A percentile compares a stretch with the other conserved stretches of the same genome.
These are phyloP conservation scores for Greenwoodochromis staneri DNA, from an alignment of 2,113 vertebrate genomes.

Conservation along the genomic window DNA sequence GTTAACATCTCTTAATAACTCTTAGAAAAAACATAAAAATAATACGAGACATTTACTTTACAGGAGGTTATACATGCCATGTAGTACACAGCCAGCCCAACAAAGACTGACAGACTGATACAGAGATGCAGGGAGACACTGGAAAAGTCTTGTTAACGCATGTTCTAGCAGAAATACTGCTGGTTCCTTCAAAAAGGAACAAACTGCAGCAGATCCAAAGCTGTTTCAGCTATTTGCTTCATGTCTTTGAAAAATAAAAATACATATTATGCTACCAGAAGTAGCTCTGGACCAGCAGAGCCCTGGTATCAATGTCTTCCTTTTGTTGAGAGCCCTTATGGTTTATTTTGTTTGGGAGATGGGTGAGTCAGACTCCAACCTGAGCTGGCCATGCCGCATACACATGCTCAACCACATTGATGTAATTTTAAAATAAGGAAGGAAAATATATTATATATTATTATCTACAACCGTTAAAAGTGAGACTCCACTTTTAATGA, in stretches of 20 bases:
- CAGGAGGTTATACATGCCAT: background rate
- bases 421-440: background rate
- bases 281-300: background rate
- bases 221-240: background rate
- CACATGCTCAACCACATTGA: background rate
- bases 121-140: background rate
- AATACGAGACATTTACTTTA: background rate
- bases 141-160: background rate
- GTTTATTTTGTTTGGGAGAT: background rate
- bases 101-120: background rate
- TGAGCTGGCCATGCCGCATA: background rate
- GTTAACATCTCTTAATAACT: background rate
- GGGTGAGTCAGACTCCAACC: background rate
- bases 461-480: background rate
- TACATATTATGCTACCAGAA: background rate
- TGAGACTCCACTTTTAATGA: no score
- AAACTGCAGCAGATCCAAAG: background rate
- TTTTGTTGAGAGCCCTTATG: background rate
- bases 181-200: background rate
- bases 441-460: background rate
- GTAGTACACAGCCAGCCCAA: background rate
- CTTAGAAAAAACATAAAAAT: background rate
- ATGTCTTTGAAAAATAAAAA: background rate
- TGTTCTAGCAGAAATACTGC: background rate
- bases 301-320: background rate